Base-by-base conservation (phyloP, 2,888 invertebrate species). In the Amblyjoppa fuscipennis region DNA sequence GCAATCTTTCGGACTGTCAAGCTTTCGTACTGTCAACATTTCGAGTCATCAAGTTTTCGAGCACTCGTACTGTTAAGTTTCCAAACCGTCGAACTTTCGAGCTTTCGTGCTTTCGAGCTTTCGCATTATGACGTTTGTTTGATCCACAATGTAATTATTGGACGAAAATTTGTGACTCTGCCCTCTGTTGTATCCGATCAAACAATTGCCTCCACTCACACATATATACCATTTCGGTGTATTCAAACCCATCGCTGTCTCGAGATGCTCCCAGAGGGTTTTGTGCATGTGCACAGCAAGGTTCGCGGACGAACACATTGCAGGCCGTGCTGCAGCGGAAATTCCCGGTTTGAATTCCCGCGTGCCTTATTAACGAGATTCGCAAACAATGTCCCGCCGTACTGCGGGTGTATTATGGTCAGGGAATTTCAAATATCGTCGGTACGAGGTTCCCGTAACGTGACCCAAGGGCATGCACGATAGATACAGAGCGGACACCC, bases 291-390 rank as follows among this genome's bases (percentile, higher is more conserved):
- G 69, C 51, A 51, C 61, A 13, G 31, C 61, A 7, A 34, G 34
- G 53, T 69, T 81, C 51, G 59, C 61, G 34, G 6, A 31, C 61
- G 16, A 31, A 31, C 61, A 61, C 13, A 61, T 13, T 34, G 16
- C 31, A 34, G 3, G 9, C 11, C 59, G 31, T 20, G n/a, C 53
- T 31, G 16, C 31, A 61, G 31, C 6, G 28, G 69, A 69, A 25
- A 51, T 75, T 49, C 70, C 28, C 25, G 25, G 66, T 3, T 41
- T 64, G 45, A 73, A 80, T 83, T 73, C 61, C 69, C 74, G 51
- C 80, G 76, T 85, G 85, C 83, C 80, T 83, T 85, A 85, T 85
- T 85, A 85, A 80, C 80, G 53, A 80, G 80, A 83, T 83, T 83
- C 73, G 85, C 77, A 61, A 74, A 73, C 80, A 85, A 85, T 85